phyloP scores from a whole-genome alignment of 2,888 invertebrate species.

The Rhingia campestris region DNA sequence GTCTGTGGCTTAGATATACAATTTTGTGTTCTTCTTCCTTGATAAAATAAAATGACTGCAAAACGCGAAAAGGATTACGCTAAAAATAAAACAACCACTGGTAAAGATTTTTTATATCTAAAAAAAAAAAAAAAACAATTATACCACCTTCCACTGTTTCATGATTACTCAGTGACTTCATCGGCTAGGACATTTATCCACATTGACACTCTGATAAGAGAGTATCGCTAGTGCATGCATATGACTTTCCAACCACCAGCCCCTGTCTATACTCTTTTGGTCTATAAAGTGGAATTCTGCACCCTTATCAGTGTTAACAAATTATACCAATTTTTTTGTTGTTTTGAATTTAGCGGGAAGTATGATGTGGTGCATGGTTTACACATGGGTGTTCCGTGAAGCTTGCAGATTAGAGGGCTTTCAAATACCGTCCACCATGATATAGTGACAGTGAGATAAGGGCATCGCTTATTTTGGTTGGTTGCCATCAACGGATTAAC shows the following conservation, averaged over 20 bases:
- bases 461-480: conserved; percentile 31
- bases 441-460: conserved; percentile 32
- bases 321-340: conserved; percentile 39
- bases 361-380: neutral
- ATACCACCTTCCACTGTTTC: conserved; percentile 48
- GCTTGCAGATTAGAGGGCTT: conserved; percentile 50
- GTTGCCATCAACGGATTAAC: conserved; percentile 17
- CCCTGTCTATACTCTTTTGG: neutral
- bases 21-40: neutral
- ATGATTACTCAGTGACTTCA: conserved; percentile 61
- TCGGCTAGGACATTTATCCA: conserved; percentile 52
- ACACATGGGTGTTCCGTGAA: conserved; percentile 18
- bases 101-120: conserved; percentile 76
- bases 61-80: conserved; percentile 82
- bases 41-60: conserved; percentile 81
- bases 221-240: conserved; percentile 41
- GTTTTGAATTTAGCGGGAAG: conserved; percentile 12
- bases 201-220: conserved; percentile 53
- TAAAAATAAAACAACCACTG: conserved; percentile 80
- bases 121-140: conserved; percentile 40
- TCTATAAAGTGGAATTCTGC: conserved; percentile 30
- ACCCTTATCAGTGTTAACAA: conserved; percentile 59
- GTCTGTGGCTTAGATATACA: conserved; percentile 47
- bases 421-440: conserved; percentile 3
- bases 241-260: conserved; percentile 21